Evolutionary conservation across 2,888 invertebrate genomes (phyloP), one percentile per base, ranked within the genome.

Genomic region (Allolobophora icterica): DNA sequence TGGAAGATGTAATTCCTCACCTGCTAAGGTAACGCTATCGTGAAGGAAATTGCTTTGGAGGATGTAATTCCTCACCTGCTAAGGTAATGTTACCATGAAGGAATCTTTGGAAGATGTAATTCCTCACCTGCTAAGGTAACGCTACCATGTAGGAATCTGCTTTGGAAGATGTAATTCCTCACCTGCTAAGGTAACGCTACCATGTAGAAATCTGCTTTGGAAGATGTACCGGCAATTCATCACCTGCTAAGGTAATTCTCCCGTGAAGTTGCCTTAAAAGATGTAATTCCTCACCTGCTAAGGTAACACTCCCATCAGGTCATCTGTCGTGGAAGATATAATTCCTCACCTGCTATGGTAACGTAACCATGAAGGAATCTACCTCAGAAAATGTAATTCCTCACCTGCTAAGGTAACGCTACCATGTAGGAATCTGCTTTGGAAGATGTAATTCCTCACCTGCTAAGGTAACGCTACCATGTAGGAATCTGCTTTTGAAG

Each of bases 311-410:
- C 17, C 21, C 21, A 52, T 52, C 24, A 52, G 24, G 21, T 21
- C 17, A 52, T 24, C 24, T 24, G 52, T 24, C 52, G 17, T 52
- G 21, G 52, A 24, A 71, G 71, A n/a, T 71, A 1, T 71, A n/a
- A 71, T 71, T 71, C 52, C 71, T 71, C 71, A 71, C 71, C 71
- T 71, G n/a, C 71, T n/a, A 71, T n/a, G 71, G 30, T n/a, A 71
- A 71, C n/a, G 11, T n/a, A n/a, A 71, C 71, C 71, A 71, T n/a
- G 71, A 71, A n/a, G 30, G 71, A 71, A 71, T n/a, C n/a, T n/a
- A n/a, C 71, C 71, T 71, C 11, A 6, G 71, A n/a, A 71, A n/a
- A 71, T 71, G n/a, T 71, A n/a, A 71, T 71, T 71, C 52, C n/a
- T 52, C 52, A 52, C 52, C 71, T 71, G 71, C 71, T n/a, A 71